Percentiles rank a stretch among this genome's conserved stretches.
These are phyloP conservation scores for Trissolcus brochymenae DNA, from an alignment of 2,888 invertebrate genomes.

Conservation along the genomic window DNA sequence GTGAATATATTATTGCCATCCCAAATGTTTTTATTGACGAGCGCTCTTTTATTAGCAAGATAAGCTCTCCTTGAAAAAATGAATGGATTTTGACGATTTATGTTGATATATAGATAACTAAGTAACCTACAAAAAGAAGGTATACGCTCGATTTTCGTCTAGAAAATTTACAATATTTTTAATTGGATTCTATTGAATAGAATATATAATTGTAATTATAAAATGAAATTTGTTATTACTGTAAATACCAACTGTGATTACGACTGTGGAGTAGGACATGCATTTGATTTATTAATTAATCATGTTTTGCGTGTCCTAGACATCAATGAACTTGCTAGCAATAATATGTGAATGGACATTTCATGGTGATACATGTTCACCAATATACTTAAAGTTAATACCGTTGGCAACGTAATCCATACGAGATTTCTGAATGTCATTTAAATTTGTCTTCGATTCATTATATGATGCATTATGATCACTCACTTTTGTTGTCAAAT, in stretches of 20 bases:
- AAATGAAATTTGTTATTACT: constrained; percentile 56
- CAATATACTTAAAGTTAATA: too few species aligned
- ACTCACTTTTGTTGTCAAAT: too few species aligned
- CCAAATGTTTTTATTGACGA: constrained; percentile 65
- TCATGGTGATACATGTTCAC: too few species aligned
- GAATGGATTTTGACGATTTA: constrained; percentile 67
- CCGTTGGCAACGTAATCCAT: too few species aligned
- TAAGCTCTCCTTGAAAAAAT: constrained; percentile 72
- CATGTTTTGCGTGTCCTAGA: not conserved
- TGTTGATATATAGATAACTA: constrained; percentile 69
- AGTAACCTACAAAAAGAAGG: constrained; percentile 44
- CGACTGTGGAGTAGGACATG: constrained; percentile 41
- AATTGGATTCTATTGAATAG: constrained; percentile 10
- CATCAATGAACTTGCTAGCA: not conserved
- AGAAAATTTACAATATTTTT: constrained; percentile 15
- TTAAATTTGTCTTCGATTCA: too few species aligned
- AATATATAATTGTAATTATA: not conserved
- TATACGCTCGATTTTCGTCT: constrained; percentile 39
- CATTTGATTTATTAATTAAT: constrained; percentile 14
- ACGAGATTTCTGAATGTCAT: too few species aligned
- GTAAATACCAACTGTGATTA: constrained; percentile 56
- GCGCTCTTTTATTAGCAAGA: constrained; percentile 71
- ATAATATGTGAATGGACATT: too few species aligned
- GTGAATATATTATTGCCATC: constrained; percentile 67
- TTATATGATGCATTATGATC: too few species aligned